Evolutionary conservation across 2,113 vertebrate genomes (phyloP).

Genomic region (Camarhynchus parvulus): DNA sequence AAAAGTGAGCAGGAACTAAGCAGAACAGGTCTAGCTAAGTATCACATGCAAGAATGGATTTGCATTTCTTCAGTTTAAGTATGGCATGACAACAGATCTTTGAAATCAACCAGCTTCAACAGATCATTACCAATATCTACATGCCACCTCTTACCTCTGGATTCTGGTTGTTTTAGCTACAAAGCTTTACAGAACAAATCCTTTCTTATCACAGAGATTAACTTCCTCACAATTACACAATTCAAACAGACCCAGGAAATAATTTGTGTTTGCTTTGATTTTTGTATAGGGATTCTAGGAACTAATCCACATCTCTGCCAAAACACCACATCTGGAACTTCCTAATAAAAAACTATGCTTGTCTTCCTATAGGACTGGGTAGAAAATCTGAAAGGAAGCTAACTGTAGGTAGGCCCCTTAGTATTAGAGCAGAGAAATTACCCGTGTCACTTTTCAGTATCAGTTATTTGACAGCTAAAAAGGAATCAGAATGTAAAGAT

Average conservation of each 20-base stretch:
- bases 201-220: neutral
- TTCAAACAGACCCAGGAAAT: neutral
- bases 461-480: neutral
- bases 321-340: neutral
- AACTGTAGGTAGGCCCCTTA: neutral
- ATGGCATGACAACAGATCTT: neutral
- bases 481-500: neutral
- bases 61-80: neutral
- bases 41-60: neutral
- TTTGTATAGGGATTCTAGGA: neutral
- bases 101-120: neutral
- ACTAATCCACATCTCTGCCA: neutral
- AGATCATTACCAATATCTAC: neutral
- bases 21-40: neutral
- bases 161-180: neutral
- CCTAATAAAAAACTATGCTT: neutral
- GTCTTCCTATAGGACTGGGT: neutral
- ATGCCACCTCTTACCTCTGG: neutral
- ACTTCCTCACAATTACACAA: neutral
- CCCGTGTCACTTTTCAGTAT: neutral
- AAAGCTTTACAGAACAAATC: neutral
- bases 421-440: neutral
- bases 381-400: neutral
- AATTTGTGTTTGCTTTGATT: neutral
- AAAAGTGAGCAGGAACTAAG: neutral